Evolutionary conservation across 2,797 vertebrate genomes (phyloP).

Genomic region (Xiphorhynchus erythropygius): DNA sequence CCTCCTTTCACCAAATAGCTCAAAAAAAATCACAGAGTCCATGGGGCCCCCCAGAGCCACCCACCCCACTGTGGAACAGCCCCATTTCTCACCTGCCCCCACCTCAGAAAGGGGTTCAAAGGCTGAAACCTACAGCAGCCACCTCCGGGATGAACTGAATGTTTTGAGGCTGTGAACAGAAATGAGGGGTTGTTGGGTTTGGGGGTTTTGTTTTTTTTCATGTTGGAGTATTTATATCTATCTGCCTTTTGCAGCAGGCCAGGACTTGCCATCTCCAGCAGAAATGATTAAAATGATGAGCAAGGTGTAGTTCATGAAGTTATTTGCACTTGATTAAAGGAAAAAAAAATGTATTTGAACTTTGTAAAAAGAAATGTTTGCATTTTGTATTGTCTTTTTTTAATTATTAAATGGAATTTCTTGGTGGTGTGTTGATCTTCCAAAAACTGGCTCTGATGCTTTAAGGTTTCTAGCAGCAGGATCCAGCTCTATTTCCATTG

Average conservation of each 20-base stretch:
- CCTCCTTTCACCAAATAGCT: not conserved
- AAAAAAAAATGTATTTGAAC: slow-evolving; percentile 88
- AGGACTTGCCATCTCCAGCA: slow-evolving; percentile 51
- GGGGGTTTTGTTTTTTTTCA: not conserved
- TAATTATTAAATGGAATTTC: slow-evolving; percentile 79
- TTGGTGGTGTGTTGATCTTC: slow-evolving; percentile 67
- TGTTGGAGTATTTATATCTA: slow-evolving; percentile 71
- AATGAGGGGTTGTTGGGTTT: not conserved
- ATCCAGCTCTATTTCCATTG: not conserved
- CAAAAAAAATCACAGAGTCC: not conserved
- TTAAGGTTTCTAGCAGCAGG: slow-evolving; percentile 44
- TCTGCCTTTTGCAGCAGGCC: slow-evolving; percentile 65
- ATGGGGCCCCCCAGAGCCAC: not conserved
- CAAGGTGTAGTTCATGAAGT: slow-evolving; percentile 89
- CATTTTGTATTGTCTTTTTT: slow-evolving; percentile 96
- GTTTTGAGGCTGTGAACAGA: not conserved
- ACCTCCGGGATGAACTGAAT: not conserved
- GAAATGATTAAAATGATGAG: slow-evolving; percentile 74
- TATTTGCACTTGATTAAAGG: slow-evolving; percentile 95
- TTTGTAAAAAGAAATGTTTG: slow-evolving; percentile 94
- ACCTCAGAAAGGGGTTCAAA: slow-evolving; percentile 12
- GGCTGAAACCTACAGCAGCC: slow-evolving; percentile 46
- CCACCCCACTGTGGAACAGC: not conserved
- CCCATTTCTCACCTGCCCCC: not conserved
- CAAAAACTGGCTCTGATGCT: slow-evolving; percentile 1